phyloP scores from a whole-genome alignment of 2,888 invertebrate genomes.

The Eupithecia exiguata region DNA sequence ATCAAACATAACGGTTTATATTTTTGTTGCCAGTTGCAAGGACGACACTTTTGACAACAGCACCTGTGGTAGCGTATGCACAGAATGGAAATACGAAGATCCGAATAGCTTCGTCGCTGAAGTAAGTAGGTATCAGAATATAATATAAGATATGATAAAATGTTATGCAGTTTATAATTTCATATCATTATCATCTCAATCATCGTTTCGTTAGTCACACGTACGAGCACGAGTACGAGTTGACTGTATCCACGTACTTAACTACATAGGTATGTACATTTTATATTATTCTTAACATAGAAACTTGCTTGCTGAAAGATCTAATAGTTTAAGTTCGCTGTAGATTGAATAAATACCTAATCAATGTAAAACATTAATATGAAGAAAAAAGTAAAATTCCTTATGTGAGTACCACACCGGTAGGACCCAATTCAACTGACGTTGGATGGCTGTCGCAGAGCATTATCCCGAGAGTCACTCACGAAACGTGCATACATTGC shows the following conservation, averaged over 20 bases:
- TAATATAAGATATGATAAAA: background rate
- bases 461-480: background rate
- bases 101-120: constrained; percentile 58
- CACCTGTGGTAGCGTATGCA: constrained; percentile 46
- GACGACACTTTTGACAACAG: constrained; percentile 46
- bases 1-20: background rate
- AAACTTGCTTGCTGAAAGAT: too few species aligned
- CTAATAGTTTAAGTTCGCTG: too few species aligned
- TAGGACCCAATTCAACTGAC: too few species aligned
- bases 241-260: too few species aligned
- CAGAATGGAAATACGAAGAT: constrained; percentile 54
- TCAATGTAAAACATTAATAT: too few species aligned
- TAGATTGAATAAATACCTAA: too few species aligned
- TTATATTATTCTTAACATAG: too few species aligned
- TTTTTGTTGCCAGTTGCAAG: constrained; percentile 48
- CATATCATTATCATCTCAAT: background rate
- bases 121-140: constrained; percentile 50
- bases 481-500: background rate
- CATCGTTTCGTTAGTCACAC: too few species aligned
- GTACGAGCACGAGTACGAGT: too few species aligned
- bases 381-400: too few species aligned
- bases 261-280: too few species aligned
- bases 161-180: background rate
- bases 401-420: too few species aligned
- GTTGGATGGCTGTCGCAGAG: background rate